A percentile compares a stretch with the other conserved stretches of the same genome.
Conservation (phyloP, 1,140 invertebrate genomes). For the Neotoxoptera formosana region DNA sequence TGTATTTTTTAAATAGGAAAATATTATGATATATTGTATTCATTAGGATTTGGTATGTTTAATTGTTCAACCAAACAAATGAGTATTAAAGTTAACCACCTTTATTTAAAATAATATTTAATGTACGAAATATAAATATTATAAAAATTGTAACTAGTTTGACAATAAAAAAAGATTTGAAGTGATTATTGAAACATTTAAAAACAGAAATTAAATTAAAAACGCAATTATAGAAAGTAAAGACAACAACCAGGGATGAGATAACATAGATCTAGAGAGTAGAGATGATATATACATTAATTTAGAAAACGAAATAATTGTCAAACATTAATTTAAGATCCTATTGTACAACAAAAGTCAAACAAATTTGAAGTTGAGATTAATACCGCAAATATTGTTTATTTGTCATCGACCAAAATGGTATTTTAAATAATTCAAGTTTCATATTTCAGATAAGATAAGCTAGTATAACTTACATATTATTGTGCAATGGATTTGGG, state of each 20-base stretch:
- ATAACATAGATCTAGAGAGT: neutral
- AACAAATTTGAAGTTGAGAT: neutral
- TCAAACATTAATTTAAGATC: neutral
- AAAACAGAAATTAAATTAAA: neutral
- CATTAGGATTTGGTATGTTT: too few relatives aligned
- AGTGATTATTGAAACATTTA: neutral
- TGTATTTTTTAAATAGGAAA: too few relatives aligned
- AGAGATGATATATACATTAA: neutral
- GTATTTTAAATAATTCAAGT: neutral
- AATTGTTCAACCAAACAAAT: too few relatives aligned
- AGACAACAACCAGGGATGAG: neutral
- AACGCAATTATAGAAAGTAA: neutral
- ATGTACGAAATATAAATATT: too few relatives aligned
- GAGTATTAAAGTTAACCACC: too few relatives aligned
- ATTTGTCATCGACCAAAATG: neutral
- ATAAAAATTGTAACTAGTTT: neutral
- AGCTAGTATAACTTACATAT: neutral
- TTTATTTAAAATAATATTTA: too few relatives aligned
- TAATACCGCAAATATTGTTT: neutral
- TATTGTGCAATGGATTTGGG: neutral
- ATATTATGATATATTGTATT: too few relatives aligned
- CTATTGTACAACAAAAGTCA: neutral
- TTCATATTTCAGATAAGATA: neutral
- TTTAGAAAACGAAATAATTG: neutral
- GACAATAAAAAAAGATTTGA: neutral